Evolutionary conservation across 2,113 vertebrate genomes (phyloP).

Genomic region (Capreolus pygargus): DNA sequence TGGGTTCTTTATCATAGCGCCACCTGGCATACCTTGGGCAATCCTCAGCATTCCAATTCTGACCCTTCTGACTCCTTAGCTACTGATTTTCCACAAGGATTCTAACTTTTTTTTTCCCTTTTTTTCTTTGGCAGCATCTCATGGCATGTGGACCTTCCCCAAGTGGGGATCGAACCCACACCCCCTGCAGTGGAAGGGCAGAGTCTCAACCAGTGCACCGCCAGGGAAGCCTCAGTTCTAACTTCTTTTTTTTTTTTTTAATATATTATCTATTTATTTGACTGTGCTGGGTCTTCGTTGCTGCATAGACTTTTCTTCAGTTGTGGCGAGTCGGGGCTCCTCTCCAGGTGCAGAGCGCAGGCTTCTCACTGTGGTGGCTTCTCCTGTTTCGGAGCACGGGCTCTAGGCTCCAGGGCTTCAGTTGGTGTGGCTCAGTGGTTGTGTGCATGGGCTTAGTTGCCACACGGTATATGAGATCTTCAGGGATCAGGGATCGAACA

Average conservation of each 20-base stretch:
- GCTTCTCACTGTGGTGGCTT: background rate
- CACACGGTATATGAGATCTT: background rate
- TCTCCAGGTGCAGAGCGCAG: background rate
- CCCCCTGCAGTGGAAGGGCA: background rate
- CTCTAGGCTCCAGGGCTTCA: background rate
- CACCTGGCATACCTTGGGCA: background rate
- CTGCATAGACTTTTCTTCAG: background rate
- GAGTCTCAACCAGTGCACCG: background rate
- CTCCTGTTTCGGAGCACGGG: background rate
- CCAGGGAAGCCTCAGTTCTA: background rate
- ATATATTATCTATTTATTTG: background rate
- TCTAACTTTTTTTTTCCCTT: background rate
- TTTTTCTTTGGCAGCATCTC: background rate
- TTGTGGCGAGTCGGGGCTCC: accelerated
- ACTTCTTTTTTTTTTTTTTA: no score
- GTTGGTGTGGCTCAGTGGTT: background rate
- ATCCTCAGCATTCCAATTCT: background rate
- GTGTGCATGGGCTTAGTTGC: background rate
- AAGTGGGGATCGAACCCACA: background rate
- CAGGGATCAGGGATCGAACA: background rate
- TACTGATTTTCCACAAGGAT: background rate
- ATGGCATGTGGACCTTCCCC: background rate
- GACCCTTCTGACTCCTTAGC: background rate
- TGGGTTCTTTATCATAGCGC: background rate
- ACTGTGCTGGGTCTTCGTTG: background rate